Evolutionary conservation across 1,140 invertebrate species (phyloP).

Genomic region (Calycopis cecrops): DNA sequence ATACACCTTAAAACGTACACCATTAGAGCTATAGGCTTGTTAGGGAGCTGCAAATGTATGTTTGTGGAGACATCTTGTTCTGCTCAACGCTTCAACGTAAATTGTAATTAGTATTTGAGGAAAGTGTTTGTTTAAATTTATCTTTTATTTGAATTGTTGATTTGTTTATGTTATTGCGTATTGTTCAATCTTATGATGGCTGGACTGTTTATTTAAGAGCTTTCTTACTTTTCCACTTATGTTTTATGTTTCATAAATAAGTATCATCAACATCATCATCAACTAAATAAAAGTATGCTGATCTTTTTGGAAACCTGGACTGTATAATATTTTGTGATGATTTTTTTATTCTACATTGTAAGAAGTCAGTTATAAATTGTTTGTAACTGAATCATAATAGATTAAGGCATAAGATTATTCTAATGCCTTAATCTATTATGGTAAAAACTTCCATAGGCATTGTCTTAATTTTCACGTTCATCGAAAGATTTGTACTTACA

Average conservation of each 20-base stretch:
- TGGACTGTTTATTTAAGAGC: not conserved
- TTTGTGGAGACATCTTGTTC: constrained; percentile 8
- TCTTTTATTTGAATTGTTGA: constrained; percentile 11
- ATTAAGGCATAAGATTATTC: too few relatives aligned
- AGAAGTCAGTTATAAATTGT: too few relatives aligned
- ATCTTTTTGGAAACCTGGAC: too few relatives aligned
- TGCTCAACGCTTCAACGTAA: constrained; percentile 8
- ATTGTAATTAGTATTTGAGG: constrained; percentile 12
- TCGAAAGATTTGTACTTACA: too few relatives aligned
- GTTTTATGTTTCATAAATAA: not conserved
- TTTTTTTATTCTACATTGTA: too few relatives aligned
- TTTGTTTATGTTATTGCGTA: constrained; percentile 10
- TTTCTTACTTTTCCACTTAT: not conserved
- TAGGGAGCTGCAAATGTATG: not conserved
- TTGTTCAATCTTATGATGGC: not conserved
- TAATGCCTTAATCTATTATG: too few relatives aligned
- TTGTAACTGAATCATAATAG: too few relatives aligned
- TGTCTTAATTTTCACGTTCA: too few relatives aligned
- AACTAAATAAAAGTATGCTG: too few relatives aligned
- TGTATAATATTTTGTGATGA: too few relatives aligned
- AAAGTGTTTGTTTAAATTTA: constrained; percentile 12
- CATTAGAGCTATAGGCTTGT: not conserved
- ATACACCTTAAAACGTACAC: not conserved
- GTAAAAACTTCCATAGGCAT: too few relatives aligned
- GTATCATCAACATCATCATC: too few relatives aligned